phyloP scores from a whole-genome alignment of 2,888 invertebrate genomes.

The Leptinotarsa tumamoca region DNA sequence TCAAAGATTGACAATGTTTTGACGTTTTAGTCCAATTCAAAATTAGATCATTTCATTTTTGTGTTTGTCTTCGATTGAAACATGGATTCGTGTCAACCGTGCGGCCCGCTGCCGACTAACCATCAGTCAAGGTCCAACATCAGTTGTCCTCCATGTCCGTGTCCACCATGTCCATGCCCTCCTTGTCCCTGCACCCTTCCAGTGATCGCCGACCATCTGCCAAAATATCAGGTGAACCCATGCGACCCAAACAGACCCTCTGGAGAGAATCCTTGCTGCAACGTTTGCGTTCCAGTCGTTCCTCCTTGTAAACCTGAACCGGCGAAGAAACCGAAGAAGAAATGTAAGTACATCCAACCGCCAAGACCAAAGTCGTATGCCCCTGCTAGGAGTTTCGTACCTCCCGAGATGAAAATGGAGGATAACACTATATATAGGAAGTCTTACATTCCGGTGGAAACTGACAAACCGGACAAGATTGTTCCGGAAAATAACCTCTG shows the following conservation, averaged over 20 bases:
- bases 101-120: constrained; percentile 47
- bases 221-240: constrained; percentile 55
- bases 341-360: constrained; percentile 69
- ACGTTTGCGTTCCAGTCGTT: constrained; percentile 57
- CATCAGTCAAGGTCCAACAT: constrained; percentile 44
- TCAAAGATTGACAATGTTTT: constrained; percentile 41
- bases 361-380: constrained; percentile 71
- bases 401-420: constrained; percentile 72
- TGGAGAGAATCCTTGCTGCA: constrained; percentile 46
- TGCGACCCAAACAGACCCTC: constrained; percentile 49
- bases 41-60: constrained; percentile 40
- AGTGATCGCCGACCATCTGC: constrained; percentile 54
- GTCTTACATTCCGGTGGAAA: constrained; percentile 72
- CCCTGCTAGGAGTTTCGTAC: constrained; percentile 70
- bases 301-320: constrained; percentile 46
- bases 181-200: constrained; percentile 49
- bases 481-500: constrained; percentile 64
- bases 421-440: constrained; percentile 75
- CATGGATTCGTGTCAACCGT: constrained; percentile 56
- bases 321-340: constrained; percentile 50
- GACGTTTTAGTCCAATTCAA: constrained; percentile 40
- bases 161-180: constrained; percentile 39
- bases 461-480: constrained; percentile 58
- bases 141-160: constrained; percentile 44
- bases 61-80: constrained; percentile 28